Evolutionary conservation across 2,113 vertebrate genomes (phyloP).

Genomic region (Bubo scandiacus): DNA sequence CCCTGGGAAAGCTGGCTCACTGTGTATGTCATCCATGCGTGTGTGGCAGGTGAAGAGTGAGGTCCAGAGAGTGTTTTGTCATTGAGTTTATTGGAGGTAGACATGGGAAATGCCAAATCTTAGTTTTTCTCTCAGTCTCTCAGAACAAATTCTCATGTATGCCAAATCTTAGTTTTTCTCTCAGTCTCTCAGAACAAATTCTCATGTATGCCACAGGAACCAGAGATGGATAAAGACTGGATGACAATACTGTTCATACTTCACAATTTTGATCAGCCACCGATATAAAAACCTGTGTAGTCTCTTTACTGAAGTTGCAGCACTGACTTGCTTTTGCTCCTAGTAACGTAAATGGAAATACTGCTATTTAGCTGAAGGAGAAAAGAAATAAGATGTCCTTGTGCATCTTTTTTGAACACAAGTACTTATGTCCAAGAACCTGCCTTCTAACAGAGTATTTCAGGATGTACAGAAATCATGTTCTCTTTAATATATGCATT

Average conservation of each 20-base stretch:
- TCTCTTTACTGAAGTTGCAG: not conserved
- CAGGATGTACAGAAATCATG: not conserved
- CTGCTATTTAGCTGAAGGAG: not conserved
- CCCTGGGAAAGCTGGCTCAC: not conserved
- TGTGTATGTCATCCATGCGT: fast-evolving
- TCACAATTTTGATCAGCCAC: not conserved
- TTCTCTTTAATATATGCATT: not conserved
- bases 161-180: not conserved
- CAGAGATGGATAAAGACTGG: not conserved
- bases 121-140: not conserved
- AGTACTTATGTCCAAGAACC: not conserved
- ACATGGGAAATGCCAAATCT: not conserved
- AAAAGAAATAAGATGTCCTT: not conserved
- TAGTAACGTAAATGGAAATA: not conserved
- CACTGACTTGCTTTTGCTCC: not conserved
- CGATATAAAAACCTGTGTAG: not conserved
- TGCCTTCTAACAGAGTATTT: not conserved
- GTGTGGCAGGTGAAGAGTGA: not conserved
- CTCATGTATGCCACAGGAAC: not conserved
- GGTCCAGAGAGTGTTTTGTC: not conserved
- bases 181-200: not conserved
- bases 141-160: not conserved
- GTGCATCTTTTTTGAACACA: not conserved
- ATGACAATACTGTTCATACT: not conserved
- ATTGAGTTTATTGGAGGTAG: not conserved